Evolutionary conservation across 2,888 invertebrate species (phyloP), one percentile per base, ranked within the genome.

Genomic region (Tethea ocularis): DNA sequence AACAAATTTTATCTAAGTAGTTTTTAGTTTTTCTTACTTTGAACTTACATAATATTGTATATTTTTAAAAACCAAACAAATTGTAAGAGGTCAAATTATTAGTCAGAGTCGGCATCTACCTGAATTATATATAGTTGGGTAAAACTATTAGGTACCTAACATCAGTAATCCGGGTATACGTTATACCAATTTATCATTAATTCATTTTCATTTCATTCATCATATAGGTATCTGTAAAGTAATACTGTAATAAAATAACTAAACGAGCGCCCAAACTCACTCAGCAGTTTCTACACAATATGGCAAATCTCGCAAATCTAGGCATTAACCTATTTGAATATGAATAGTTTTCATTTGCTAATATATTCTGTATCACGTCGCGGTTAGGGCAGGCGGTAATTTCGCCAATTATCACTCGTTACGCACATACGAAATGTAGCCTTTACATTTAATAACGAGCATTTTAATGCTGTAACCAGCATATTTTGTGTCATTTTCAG

Each of bases 401-500:
- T 52, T 17, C 15, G 26, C 17, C 52, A 52, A 52, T 52, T 52
- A 52, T 26, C 52, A 52, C 52, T 52, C 46, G 20, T 46, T 20
- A 46, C 46, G n/a, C 38, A 46, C 46, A 46, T 20, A 20, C 20
- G 7, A 20, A 46, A 41, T 6, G 41, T 7, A 41, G 41, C 7
- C 17, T 41, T 41, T 6, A 10, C 46, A 46, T 38, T 46, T 8
- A 20, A 46, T 20, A n/a, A 46, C 17, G 46, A 46, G 20, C 20
- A 20, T 46, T 8, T 20, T 20, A 46, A 46, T 46, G 46, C 46
- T 46, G 46, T n/a, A 10, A 38, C 46, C 10, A 15, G 46, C 46
- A 10, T 17, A 20, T 15, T 10, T 41, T 20, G 20, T 46, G 20
- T 46, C 8, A n/a, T 20, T 20, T 46, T 20, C 4, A 41, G 17